Base-by-base conservation (phyloP, 2,888 invertebrate species). In the Strigamia maritima region DNA sequence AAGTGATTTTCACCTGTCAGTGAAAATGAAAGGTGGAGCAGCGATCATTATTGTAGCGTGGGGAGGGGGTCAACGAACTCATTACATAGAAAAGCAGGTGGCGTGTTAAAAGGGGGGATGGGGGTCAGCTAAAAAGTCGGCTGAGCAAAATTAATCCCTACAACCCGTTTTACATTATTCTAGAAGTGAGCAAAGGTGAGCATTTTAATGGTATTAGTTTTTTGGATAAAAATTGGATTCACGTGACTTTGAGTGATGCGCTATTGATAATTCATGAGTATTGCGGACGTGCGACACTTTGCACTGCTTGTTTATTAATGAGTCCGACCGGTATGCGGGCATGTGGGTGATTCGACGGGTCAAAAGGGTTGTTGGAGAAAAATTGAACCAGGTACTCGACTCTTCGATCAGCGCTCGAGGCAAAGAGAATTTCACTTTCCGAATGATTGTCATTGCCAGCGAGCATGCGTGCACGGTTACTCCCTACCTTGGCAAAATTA, bases 351-450 rank as follows among this genome's bases (percentile, higher is more conserved):
- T 1, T 3, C 8, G 54, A n/a, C 19, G 54, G 70, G 70, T 70
- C 70, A 70, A 70, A 70, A 28, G 70, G 70, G 24, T 70, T 54
- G 54, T 8, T 2, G 70, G 26, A 10, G 70, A 28, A 70, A 28
- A 70, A 70, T 70, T 70, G 70, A 70, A 70, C 70, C 70, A 28
- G 54, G 54, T 54, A n/a, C 54, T 54, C 70, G 70, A 14, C 14
- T 14, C 70, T 70, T 28, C 70, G 70, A 70, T 70, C 26, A 70
- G 70, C 28, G 70, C 70, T 70, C 28, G 24, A 70, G 70, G 70
- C 70, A 70, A 70, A 70, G 70, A 70, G 70, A 70, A 70, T 70
- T 70, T 70, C 70, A 70, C 70, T 70, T 60, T 70, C 70, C 70
- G 70, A 70, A 70, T 70, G 70, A 70, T 70, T 70, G 70, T 28